These are phyloP conservation scores for Siphamia tubifer DNA, from an alignment of 2,113 vertebrate genomes.

Conservation along the genomic window DNA sequence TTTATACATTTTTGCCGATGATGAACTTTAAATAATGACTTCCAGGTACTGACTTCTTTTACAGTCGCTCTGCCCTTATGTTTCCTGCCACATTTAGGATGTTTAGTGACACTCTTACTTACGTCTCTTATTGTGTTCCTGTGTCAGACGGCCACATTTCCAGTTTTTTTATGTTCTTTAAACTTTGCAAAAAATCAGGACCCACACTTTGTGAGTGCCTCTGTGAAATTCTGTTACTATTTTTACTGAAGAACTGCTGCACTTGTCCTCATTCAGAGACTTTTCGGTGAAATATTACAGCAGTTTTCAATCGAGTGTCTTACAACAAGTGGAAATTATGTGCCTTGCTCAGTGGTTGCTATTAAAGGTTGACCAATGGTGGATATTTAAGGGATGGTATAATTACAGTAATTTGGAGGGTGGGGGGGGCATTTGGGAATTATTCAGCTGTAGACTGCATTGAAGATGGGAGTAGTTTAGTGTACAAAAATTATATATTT, in stretches of 20 bases:
- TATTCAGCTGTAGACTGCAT: too few species aligned
- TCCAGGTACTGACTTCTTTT: conserved; percentile 32
- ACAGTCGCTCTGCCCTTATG: not conserved
- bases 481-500: too few species aligned
- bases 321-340: not conserved
- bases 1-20: conserved; percentile 33
- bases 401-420: too few species aligned
- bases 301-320: too few species aligned
- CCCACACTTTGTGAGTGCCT: conserved; percentile 3
- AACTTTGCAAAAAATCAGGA: conserved; percentile 17
- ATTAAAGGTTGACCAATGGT: too few species aligned
- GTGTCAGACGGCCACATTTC: not conserved
- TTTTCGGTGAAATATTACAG: not conserved
- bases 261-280: not conserved
- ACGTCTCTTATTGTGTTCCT: not conserved
- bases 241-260: not conserved
- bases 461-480: too few species aligned
- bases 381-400: too few species aligned
- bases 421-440: too few species aligned
- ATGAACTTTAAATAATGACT: conserved; percentile 42
- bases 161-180: not conserved
- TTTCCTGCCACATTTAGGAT: conserved; percentile 1
- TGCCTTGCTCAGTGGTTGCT: not conserved
- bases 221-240: not conserved
- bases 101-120: conserved; percentile 11